A percentile compares a stretch with the other conserved stretches of the same genome.
Conservation (phyloP, 2,888 invertebrate genomes). For the Hirtodrosophila trivittata region DNA sequence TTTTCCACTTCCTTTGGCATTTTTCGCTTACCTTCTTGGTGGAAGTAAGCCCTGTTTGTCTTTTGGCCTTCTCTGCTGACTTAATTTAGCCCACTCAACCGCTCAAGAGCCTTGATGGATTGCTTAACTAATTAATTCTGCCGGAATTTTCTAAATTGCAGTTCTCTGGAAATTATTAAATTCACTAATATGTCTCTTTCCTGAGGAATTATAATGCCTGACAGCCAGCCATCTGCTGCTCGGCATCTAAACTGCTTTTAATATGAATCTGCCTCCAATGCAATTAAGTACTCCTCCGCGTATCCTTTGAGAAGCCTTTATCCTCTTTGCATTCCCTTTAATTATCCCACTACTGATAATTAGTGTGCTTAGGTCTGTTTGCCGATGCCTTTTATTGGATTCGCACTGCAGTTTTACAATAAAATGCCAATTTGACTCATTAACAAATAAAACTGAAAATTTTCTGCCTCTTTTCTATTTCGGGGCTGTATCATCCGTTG, state of each 20-base stretch:
- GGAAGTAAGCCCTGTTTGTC: constrained; percentile 9
- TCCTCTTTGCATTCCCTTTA: constrained; percentile 31
- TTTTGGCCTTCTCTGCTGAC: constrained; percentile 24
- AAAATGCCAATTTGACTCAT: constrained; percentile 44
- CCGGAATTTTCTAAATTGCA: constrained; percentile 33
- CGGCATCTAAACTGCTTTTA: constrained; percentile 67
- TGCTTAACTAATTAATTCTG: constrained; percentile 66
- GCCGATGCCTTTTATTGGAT: constrained; percentile 30
- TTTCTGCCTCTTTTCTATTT: constrained; percentile 33
- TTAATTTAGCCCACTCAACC: constrained; percentile 41
- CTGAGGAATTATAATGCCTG: too few relatives aligned
- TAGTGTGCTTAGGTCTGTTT: constrained; percentile 36
- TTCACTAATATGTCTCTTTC: too few relatives aligned
- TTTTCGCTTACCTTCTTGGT: constrained; percentile 28
- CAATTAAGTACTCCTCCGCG: constrained; percentile 47
- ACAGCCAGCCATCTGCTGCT: too few relatives aligned
- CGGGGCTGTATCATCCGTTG: constrained; percentile 8
- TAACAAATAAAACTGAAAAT: constrained; percentile 36
- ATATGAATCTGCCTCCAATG: constrained; percentile 49
- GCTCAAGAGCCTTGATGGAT: constrained; percentile 54
- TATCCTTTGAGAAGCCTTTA: constrained; percentile 15
- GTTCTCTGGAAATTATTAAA: too few relatives aligned
- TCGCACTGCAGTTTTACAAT: constrained; percentile 14
- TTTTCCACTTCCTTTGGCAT: constrained; percentile 16
- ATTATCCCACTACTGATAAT: constrained; percentile 69